Evolutionary conservation across 2,888 invertebrate species (phyloP).

Genomic region (Neoscelio sp.): DNA sequence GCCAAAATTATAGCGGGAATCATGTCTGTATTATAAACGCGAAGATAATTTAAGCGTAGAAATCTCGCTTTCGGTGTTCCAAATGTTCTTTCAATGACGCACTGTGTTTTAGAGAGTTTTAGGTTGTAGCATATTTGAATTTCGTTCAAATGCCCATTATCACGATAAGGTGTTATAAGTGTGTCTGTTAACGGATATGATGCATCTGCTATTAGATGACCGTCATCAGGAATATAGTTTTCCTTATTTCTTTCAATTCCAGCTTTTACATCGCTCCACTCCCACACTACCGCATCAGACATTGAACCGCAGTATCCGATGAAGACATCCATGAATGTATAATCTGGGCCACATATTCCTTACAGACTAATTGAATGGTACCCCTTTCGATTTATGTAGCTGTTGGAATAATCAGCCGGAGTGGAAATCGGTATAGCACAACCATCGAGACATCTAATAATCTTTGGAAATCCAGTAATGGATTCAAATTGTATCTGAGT

Average conservation of each 20-base stretch:
- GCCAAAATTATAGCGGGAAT: background rate
- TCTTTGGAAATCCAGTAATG: slow-evolving; percentile 22
- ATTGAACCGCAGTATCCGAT: slow-evolving; percentile 39
- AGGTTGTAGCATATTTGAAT: background rate
- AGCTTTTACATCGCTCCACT: slow-evolving; percentile 13
- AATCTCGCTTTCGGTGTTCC: background rate
- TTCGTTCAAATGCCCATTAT: background rate
- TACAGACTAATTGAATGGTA: slow-evolving; percentile 30
- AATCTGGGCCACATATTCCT: slow-evolving; percentile 8
- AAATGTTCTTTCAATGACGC: background rate
- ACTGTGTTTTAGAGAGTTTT: background rate
- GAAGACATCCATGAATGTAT: slow-evolving; percentile 35
- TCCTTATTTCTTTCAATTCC: background rate
- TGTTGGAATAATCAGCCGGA: slow-evolving; percentile 1
- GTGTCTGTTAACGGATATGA: slow-evolving; percentile 1
- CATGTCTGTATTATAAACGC: background rate
- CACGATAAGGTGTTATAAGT: background rate
- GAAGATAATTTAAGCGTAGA: background rate
- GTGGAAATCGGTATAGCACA: slow-evolving; percentile 11
- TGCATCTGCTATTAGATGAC: slow-evolving; percentile 23
- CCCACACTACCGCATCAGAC: slow-evolving; percentile 50
- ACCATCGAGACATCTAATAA: slow-evolving; percentile 27
- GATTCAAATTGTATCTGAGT: slow-evolving; percentile 11
- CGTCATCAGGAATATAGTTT: slow-evolving; percentile 9
- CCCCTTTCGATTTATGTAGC: slow-evolving; percentile 38